Evolutionary conservation across 2,888 invertebrate species (phyloP).

Genomic region (Drepana falcataria): DNA sequence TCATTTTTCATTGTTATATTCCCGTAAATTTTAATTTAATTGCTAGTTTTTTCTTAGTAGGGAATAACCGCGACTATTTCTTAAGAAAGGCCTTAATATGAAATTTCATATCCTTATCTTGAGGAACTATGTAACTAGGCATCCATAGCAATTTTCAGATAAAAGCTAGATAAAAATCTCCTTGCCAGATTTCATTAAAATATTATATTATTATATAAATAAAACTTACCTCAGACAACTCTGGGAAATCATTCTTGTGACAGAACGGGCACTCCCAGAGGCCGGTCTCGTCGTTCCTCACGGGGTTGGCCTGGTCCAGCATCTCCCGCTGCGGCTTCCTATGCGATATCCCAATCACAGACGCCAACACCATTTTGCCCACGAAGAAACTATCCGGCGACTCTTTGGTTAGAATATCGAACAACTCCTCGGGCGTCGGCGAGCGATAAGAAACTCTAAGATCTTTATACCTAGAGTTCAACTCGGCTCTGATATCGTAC

Average conservation of each 20-base stretch:
- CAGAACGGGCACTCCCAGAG: conserved; percentile 99
- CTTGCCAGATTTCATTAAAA: too few species aligned
- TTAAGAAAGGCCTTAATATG: too few species aligned
- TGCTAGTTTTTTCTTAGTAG: too few species aligned
- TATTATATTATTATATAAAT: not conserved
- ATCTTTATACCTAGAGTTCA: conserved; percentile 96
- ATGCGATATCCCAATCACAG: conserved; percentile 89
- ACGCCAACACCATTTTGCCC: conserved; percentile 90
- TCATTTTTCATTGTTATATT: too few species aligned
- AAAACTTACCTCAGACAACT: conserved; percentile 86
- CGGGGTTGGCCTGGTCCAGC: conserved; percentile 96
- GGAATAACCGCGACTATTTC: too few species aligned
- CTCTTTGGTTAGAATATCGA: conserved; percentile 97
- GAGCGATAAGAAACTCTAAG: conserved; percentile 87
- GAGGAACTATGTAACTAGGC: too few species aligned
- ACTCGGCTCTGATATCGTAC: conserved; percentile 97
- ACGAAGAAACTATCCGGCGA: conserved; percentile 95
- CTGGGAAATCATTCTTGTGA: conserved; percentile 96
- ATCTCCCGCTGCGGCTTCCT: conserved; percentile 95
- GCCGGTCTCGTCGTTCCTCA: conserved; percentile 95
- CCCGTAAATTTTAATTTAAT: too few species aligned
- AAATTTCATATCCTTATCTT: too few species aligned
- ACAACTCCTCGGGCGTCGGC: conserved; percentile 91
- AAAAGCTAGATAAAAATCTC: too few species aligned
- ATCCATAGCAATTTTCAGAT: too few species aligned